Evolutionary conservation across 1,140 invertebrate species (phyloP).

Genomic region (Eufriesea mexicana): DNA sequence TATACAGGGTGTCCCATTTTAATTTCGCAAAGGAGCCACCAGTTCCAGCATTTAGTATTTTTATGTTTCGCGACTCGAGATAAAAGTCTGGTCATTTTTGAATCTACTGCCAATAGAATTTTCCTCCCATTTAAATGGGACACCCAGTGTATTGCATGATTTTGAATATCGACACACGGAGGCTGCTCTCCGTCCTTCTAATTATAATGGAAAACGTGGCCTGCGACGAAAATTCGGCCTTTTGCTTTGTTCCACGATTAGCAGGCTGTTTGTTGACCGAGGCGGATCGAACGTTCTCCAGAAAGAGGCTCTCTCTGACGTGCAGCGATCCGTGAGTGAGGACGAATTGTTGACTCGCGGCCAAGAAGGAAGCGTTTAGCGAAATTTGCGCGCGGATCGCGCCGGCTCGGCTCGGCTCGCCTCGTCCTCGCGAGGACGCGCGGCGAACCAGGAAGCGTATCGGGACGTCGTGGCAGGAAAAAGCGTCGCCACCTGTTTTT

Average conservation of each 20-base stretch:
- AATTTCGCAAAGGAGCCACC: too few species aligned
- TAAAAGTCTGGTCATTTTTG: too few species aligned
- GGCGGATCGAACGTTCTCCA: neutral
- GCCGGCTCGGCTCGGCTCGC: neutral
- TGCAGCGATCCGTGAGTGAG: neutral
- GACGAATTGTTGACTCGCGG: conserved; percentile 15
- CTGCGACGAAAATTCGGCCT: neutral
- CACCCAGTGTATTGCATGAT: too few species aligned
- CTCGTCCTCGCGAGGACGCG: neutral
- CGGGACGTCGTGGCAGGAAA: too few species aligned
- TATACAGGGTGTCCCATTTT: too few species aligned
- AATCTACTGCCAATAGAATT: too few species aligned
- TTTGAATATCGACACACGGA: too few species aligned
- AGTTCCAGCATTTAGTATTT: too few species aligned
- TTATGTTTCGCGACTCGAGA: too few species aligned
- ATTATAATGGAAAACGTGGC: neutral
- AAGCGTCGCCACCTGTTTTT: neutral
- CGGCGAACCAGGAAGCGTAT: too few species aligned
- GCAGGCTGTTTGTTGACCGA: conserved; percentile 26
- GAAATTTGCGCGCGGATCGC: too few species aligned
- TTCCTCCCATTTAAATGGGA: too few species aligned
- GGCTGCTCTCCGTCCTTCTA: neutral
- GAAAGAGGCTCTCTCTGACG: conserved; percentile 3
- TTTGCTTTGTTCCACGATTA: conserved; percentile 18
- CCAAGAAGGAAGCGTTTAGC: conserved; percentile 24